Base-by-base conservation (phyloP, 2,888 invertebrate genomes). In the Patella depressa region DNA sequence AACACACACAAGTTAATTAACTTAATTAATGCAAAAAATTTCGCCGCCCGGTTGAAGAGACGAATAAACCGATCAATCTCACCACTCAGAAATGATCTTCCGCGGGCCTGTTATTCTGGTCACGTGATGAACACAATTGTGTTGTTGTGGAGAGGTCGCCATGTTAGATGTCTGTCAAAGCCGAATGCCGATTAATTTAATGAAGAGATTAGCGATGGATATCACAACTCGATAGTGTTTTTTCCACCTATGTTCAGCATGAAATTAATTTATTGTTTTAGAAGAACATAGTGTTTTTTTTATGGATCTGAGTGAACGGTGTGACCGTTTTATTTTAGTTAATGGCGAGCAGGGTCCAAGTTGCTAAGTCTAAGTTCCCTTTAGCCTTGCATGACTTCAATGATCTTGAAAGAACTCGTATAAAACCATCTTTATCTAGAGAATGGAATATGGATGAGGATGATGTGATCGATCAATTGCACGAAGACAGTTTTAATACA, bases 381-480 rank as follows among this genome's bases (percentile, higher is more conserved):
- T 81, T 88, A 80, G 80, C 85, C 72, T 79, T 83, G 79, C 86
- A 85, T 81, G 87, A 88, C 82, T 86, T 87, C 80, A 87, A 84
- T 83, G 88, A 88, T 83, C 65, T 65, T 65, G 65, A 65, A 65
- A 86, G 84, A 76, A 80, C 84, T 78, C 84, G 85, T 80, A 29
- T 88, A 85, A 87, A 87, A 79, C 83, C 85, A 81, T 85, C 85
- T 84, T 85, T 83, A 82, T 84, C 87, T 77, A 87, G 87, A 81
- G 85, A 85, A 80, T 87, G 88, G 88, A 89, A 87, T 87, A 90
- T 90, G 90, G 90, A 90, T 86, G 89, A 90, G 84, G 84, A 89
- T 87, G 89, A 88, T 73, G 86, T 91, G 76, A 83, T 90, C 71
- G 86, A 88, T 81, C 88, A 88, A 76, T 84, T 91, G 71, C 87